These are phyloP conservation scores for Mesoclemmys tuberculata DNA, from an alignment of 2,113 vertebrate species.

Conservation along the genomic window DNA sequence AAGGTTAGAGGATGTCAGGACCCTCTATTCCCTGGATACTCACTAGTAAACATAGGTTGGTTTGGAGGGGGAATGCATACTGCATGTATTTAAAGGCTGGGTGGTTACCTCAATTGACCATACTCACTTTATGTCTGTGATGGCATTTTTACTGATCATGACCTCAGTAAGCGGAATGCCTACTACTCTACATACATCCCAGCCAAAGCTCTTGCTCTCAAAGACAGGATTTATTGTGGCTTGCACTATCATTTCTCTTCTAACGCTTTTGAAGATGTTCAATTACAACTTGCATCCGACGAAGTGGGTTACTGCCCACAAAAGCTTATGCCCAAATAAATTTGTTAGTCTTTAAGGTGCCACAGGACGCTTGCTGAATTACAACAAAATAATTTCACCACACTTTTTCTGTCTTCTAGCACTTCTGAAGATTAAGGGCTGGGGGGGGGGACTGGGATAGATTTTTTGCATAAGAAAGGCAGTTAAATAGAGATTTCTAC, in stretches of 20 bases:
- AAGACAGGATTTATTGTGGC: not conserved
- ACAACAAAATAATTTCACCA: not conserved
- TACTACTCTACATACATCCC: fast-evolving
- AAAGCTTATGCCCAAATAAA: too few relatives aligned
- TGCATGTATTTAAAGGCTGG: not conserved
- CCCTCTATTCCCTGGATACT: not conserved
- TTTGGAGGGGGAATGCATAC: not conserved
- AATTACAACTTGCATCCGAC: not conserved
- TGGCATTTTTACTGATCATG: fast-evolving
- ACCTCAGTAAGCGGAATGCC: not conserved
- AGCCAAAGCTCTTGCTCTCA: not conserved
- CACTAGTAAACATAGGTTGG: not conserved
- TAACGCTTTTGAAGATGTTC: not conserved
- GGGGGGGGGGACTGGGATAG: fast-evolving
- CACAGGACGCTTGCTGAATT: too few relatives aligned
- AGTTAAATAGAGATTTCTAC: fast-evolving
- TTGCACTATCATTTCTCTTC: not conserved
- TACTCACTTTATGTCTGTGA: not conserved
- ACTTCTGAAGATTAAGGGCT: not conserved
- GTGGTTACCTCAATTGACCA: not conserved
- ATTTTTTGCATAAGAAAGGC: not conserved
- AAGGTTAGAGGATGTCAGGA: not conserved
- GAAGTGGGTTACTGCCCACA: too few relatives aligned
- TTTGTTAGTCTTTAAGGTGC: too few relatives aligned
- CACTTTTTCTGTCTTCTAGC: not conserved